Conservation (phyloP, 2,113 vertebrate species). For the Picathartes gymnocephalus region DNA sequence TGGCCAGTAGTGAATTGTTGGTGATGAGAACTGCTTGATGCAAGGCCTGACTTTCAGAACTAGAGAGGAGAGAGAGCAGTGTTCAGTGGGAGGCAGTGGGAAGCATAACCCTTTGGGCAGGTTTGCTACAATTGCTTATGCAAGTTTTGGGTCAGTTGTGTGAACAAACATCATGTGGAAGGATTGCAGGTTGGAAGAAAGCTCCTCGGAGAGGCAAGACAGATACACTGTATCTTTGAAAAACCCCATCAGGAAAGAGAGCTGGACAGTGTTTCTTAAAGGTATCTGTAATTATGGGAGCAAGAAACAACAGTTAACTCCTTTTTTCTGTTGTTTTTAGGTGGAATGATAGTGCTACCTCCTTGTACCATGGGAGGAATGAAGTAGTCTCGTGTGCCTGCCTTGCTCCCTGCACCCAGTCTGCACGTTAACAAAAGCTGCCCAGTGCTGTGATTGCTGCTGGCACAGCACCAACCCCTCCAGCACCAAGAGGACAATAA, state of each 20-base stretch:
- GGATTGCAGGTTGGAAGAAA: not conserved
- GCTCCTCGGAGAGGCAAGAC: not conserved
- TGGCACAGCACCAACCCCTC: not conserved
- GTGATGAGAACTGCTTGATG: not conserved
- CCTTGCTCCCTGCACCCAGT: not conserved
- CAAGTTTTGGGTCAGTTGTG: not conserved
- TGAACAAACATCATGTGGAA: not conserved
- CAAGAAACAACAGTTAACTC: not conserved
- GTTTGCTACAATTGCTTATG: accelerated
- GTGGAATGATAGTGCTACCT: not conserved
- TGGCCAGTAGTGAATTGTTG: not conserved
- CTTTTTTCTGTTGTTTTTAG: not conserved
- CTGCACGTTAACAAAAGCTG: not conserved
- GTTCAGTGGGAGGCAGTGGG: too few species aligned
- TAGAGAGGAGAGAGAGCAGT: not conserved
- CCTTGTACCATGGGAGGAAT: not conserved
- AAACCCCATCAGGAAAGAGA: not conserved
- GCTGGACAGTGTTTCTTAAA: not conserved
- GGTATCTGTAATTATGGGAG: not conserved
- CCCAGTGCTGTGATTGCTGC: not conserved
- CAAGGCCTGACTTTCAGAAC: not conserved
- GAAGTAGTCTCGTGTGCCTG: not conserved
- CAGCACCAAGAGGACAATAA: not conserved
- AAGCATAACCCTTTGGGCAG: not conserved
- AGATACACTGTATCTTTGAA: not conserved